phyloP scores from a whole-genome alignment of 2,888 invertebrate genomes.

The Melinopterus prodromus region DNA sequence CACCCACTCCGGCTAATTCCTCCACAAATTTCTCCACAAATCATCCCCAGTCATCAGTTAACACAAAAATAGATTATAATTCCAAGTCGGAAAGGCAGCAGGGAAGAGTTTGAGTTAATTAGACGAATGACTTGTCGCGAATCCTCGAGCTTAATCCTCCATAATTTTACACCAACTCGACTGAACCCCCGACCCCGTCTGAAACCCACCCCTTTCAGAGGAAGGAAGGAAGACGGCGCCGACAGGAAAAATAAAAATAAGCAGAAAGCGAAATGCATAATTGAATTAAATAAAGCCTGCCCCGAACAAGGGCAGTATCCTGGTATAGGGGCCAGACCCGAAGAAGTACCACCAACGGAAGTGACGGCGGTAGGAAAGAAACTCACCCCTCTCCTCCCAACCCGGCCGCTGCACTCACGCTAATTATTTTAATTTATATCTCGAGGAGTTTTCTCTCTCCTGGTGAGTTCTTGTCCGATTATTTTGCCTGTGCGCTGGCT shows the following conservation, averaged over 20 bases:
- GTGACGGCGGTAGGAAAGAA: constrained; percentile 42
- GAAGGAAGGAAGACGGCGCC: not conserved
- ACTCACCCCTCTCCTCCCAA: constrained; percentile 28
- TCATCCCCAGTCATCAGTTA: not conserved
- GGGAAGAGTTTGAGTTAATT: constrained; percentile 28
- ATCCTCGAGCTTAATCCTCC: constrained; percentile 28
- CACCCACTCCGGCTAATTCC: not conserved
- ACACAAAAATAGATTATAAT: not conserved
- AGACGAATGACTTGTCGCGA: constrained; percentile 31
- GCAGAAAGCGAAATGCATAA: constrained; percentile 43
- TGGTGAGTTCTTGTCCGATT: constrained; percentile 46
- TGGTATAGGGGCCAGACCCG: constrained; percentile 34
- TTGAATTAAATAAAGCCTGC: constrained; percentile 42
- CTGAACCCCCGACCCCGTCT: not conserved
- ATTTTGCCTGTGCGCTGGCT: constrained; percentile 47
- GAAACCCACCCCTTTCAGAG: not conserved
- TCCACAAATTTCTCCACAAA: not conserved
- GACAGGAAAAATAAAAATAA: constrained; percentile 35
- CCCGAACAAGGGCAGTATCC: not conserved
- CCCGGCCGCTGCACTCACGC: constrained; percentile 43
- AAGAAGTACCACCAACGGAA: constrained; percentile 6
- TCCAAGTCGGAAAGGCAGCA: constrained; percentile 5
- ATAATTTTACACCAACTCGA: constrained; percentile 21
- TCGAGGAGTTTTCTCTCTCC: constrained; percentile 44
- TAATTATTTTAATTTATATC: constrained; percentile 55